Conservation (phyloP, 2,797 vertebrate genomes). For the Cephalopachus bancanus region DNA sequence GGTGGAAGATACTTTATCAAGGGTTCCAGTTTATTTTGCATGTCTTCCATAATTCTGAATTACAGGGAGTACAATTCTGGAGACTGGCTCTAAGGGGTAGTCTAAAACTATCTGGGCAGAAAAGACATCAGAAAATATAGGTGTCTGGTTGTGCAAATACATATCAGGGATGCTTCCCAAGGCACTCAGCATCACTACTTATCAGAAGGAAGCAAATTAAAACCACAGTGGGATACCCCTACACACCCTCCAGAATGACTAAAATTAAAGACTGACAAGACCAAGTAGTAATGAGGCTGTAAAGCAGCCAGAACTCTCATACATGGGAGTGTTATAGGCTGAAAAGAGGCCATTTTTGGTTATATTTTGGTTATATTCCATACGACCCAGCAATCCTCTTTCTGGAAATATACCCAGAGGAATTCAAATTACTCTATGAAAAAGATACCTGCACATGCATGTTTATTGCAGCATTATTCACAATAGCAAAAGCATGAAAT, state of each 20-base stretch:
- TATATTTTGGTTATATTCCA: too few relatives aligned
- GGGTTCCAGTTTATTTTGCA: background rate
- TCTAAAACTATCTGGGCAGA: background rate
- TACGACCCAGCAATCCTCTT: too few relatives aligned
- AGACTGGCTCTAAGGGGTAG: background rate
- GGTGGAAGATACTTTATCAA: background rate
- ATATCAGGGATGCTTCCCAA: background rate
- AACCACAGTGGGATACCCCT: background rate
- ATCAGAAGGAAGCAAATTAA: too few relatives aligned
- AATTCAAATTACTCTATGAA: too few relatives aligned
- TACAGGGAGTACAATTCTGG: background rate
- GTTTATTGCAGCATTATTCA: too few relatives aligned
- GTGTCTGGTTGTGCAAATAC: background rate
- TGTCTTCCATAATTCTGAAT: background rate
- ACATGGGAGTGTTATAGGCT: background rate
- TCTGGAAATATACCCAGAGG: too few relatives aligned
- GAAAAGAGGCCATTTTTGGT: too few relatives aligned
- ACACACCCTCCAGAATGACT: background rate
- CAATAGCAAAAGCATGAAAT: too few relatives aligned
- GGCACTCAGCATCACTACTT: background rate
- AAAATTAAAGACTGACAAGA: background rate
- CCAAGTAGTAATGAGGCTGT: background rate
- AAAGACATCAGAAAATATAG: background rate
- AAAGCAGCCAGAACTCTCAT: background rate
- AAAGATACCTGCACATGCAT: too few relatives aligned